phyloP scores from a whole-genome alignment of 1,140 invertebrate genomes.

The Zaprionus camerounensis region DNA sequence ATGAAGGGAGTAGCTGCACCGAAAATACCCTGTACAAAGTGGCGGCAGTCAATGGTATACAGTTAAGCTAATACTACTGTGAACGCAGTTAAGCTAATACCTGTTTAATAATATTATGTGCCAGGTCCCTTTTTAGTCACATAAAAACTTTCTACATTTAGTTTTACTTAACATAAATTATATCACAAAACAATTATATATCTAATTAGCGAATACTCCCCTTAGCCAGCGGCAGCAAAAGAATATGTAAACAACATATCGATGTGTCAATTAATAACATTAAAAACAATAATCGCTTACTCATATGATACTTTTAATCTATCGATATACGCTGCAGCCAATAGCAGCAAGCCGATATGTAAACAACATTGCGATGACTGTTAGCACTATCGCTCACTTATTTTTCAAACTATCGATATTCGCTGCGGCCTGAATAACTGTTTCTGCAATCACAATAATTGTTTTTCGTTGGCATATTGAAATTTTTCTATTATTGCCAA shows the following conservation, averaged over 20 bases:
- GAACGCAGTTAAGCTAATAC: background rate
- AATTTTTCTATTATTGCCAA: constrained; percentile 11
- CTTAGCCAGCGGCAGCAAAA: background rate
- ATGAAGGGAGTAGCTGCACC: background rate
- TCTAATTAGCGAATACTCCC: background rate
- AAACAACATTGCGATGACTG: constrained; percentile 20
- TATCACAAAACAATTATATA: background rate
- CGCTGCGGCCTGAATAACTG: constrained; percentile 17
- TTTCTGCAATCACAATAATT: constrained; percentile 17
- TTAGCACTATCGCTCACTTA: background rate
- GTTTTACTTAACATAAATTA: background rate
- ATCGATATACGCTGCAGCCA: too few relatives aligned
- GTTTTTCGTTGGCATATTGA: constrained; percentile 16
- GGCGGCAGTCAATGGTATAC: background rate
- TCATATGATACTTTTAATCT: too few relatives aligned
- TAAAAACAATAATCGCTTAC: too few relatives aligned
- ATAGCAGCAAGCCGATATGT: background rate
- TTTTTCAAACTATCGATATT: constrained; percentile 1
- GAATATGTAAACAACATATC: constrained; percentile 12
- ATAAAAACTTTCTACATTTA: background rate
- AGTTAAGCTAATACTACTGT: background rate
- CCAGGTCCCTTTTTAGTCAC: too few relatives aligned
- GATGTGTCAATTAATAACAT: background rate
- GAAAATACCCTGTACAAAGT: constrained; percentile 6
- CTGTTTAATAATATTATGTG: too few relatives aligned